A percentile compares a stretch with the other conserved stretches of the same genome.
Evolutionary conservation across 1,140 invertebrate genomes (phyloP).

Genomic region (Drosophila busckii): DNA sequence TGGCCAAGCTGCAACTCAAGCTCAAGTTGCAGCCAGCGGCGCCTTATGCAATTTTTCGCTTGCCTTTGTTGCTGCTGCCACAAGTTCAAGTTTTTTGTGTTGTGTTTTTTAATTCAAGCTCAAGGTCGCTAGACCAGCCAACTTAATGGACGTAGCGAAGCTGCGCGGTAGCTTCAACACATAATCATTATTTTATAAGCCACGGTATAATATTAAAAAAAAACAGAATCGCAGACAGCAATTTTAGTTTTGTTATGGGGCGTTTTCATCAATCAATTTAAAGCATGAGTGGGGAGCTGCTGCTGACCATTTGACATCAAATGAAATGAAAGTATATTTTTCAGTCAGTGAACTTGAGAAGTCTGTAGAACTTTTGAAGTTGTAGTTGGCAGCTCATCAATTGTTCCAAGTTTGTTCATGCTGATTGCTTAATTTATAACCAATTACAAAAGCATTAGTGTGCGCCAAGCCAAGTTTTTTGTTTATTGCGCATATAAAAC

Average conservation of each 20-base stretch:
- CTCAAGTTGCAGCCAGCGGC: slow-evolving; percentile 1
- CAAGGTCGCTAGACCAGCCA: slow-evolving; percentile 46
- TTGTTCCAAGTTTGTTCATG: slow-evolving; percentile 26
- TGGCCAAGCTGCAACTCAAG: slow-evolving; percentile 25
- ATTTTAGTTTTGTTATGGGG: slow-evolving; percentile 48
- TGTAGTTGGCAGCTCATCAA: no score
- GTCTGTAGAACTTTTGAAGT: slow-evolving; percentile 8
- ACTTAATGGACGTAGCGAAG: slow-evolving; percentile 27
- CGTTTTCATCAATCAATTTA: slow-evolving; percentile 69
- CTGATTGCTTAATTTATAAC: slow-evolving; percentile 70
- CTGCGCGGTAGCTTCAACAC: slow-evolving; percentile 52
- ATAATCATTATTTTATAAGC: slow-evolving; percentile 68
- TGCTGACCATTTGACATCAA: slow-evolving; percentile 57
- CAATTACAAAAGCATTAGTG: slow-evolving; percentile 74
- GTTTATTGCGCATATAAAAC: slow-evolving; percentile 71
- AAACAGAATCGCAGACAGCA: slow-evolving; percentile 39
- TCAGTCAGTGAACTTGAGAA: slow-evolving; percentile 57
- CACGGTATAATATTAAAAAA: no score
- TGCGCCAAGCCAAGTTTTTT: slow-evolving; percentile 42
- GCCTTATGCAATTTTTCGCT: slow-evolving; percentile 43
- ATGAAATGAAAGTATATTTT: slow-evolving; percentile 26
- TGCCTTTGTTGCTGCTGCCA: slow-evolving; percentile 9
- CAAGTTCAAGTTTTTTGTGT: slow-evolving; percentile 54
- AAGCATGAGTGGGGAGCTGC: slow-evolving; percentile 26
- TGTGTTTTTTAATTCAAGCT: slow-evolving; percentile 71